Base-by-base conservation (phyloP, 2,888 invertebrate genomes). In the Drosophila mulleri region DNA sequence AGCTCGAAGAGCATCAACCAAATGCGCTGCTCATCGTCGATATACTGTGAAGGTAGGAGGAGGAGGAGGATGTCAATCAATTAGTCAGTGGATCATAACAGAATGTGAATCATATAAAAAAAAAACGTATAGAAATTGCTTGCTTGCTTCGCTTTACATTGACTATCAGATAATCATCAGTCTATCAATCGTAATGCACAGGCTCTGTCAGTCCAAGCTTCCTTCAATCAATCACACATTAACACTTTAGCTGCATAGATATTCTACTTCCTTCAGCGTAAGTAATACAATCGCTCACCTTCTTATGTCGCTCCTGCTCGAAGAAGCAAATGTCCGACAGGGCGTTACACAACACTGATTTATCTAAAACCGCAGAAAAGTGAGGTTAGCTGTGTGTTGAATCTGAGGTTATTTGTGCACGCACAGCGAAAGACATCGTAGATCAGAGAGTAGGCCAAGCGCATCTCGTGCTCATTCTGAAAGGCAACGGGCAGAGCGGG, bases 381-480 rank as follows among this genome's bases (percentile, higher is more conserved):
- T 54, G 11, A 29, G 53, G 35, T 60, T 54, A 66, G 1, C 3
- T 29, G 4, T 12, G 1, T 2, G 18, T 4, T 11, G 16, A 53
- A 2, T 14, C 7, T 52, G 14, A 37, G 58, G 32, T 58, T 57
- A 65, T 20, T 7, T 12, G 0, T 1, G 32, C 12, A 48, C 94
- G 92, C 86, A 94, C 94, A 94, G 77, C 94, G 92, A 50, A 94
- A 93, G 12, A 94, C 94, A 81, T 94, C 94, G 85, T 94, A 94
- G 59, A 94, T 93, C 7, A 94, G 89, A 0, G 94, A 93, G 59
- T 94, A 94, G 3, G 94, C 94, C 74, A 94, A 88, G 45, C 94
- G 88, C 94, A 94, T 94, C 80, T 94, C 94, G 4, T 94, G 94
- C 70, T 94, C 94, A 83, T 94, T 93, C 2, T 82, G 69, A 47